phyloP scores from a whole-genome alignment of 1,140 invertebrate species.

The Melitaea cinxia region DNA sequence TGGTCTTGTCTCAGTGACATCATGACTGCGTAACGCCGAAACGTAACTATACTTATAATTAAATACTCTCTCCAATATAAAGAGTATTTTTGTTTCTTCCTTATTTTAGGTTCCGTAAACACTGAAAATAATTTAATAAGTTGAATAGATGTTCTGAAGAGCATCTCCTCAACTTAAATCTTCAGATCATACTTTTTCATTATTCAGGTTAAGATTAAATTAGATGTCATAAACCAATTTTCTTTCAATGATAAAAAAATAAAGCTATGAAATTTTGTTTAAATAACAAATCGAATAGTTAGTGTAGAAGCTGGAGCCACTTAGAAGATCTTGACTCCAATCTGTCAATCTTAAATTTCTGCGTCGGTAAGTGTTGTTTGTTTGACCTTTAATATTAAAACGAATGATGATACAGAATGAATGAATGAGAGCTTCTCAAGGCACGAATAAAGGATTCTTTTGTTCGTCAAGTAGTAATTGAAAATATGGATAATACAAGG shows the following conservation, averaged over 20 bases:
- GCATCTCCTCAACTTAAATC: too few relatives aligned
- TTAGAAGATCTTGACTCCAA: not conserved
- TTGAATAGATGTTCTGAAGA: too few relatives aligned
- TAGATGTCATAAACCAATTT: too few relatives aligned
- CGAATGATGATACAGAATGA: not conserved
- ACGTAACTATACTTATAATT: too few relatives aligned
- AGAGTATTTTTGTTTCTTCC: too few relatives aligned
- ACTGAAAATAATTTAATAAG: too few relatives aligned
- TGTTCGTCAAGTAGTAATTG: not conserved
- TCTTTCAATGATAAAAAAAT: not conserved
- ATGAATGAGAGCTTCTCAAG: not conserved
- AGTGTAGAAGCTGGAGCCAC: not conserved
- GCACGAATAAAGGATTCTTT: not conserved
- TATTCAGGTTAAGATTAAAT: too few relatives aligned
- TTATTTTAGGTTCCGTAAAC: too few relatives aligned
- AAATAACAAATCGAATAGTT: not conserved
- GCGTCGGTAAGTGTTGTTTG: not conserved
- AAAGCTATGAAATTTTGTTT: not conserved
- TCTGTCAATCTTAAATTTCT: conserved; percentile 1
- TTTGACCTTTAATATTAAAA: conserved; percentile 8
- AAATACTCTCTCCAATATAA: too few relatives aligned
- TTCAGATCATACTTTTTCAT: too few relatives aligned
- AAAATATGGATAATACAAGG: not conserved
- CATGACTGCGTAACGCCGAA: too few relatives aligned
- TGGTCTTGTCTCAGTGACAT: too few relatives aligned